Base-by-base conservation (phyloP, 2,888 invertebrate species). In the Eupithecia insigniata region DNA sequence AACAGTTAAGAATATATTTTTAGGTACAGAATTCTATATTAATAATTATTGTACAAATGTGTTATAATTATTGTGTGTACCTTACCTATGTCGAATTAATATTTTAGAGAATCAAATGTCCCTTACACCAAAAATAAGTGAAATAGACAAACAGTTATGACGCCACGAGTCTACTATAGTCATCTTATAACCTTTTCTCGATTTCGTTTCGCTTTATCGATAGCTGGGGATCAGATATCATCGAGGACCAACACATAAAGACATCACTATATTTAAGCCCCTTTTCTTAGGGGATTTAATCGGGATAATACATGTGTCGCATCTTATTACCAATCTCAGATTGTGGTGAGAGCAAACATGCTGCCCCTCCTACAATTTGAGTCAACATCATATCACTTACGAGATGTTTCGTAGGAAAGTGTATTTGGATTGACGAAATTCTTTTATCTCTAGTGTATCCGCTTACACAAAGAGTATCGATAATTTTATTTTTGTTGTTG, bases 281-380 rank as follows among this genome's bases (percentile, higher is more conserved):
- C 88, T 87, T 88, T 87, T 89, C 89, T 84, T 82, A 79, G 85
- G 89, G 92, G 92, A 89, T 92, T 90, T 91, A 92, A 91, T 92
- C 89, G 87, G 89, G 89, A 92, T 92, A 92, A 92, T 91, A 92
- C 92, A 90, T 90, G 90, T 92, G 93, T 92, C 93, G 91, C 92
- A 92, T 93, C 92, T 91, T 92, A 92, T 92, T 92, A 93, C 92
- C 90, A 90, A 92, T 92, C 93, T 89, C 85, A 91, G 91, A 90
- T 91, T 90, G 90, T 90, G 89, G 89, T 85, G 82, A 85, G 86
- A 88, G 90, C 90, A 93, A 93, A 93, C 92, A 91, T 86, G 88
- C 87, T 87, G 85, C 85, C 86, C 87, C 84, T 87, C 84, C 84
- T 80, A 83, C 84, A 84, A 84, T 80, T 82, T 80, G 86, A 89